Base-by-base conservation (phyloP, 2,888 invertebrate genomes). In the Thereva unica region DNA sequence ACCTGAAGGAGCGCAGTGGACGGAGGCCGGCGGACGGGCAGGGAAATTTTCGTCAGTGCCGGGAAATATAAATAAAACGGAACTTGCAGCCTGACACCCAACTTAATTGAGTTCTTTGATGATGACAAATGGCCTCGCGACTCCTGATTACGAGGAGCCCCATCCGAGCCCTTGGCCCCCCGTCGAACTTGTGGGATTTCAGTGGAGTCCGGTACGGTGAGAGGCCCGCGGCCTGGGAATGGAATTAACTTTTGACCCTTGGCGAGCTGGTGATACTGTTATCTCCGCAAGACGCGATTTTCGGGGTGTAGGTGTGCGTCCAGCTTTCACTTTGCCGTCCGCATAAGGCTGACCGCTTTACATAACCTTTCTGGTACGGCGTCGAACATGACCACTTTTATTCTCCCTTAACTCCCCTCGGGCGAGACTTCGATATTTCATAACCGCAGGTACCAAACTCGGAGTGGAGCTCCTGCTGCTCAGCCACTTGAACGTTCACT, bases 21-120 rank as follows among this genome's bases (percentile, higher is more conserved):
- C 7, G 42, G 44, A 34, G 53, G 5, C 42, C 23, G 34, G 2
- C 8, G 35, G 37, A 9, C 42, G 54, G 10, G 6, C 10, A 45
- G 23, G 34, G 35, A 53, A 64, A 64, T 37, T 64, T 64, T 54
- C 44, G 38, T 42, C 8, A 61, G 52, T 38, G 42, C 45, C 64
- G 64, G 53, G 64, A 53, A 53, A 64, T 64, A 64, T 55, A 64
- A 64, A 64, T 55, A 64, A 64, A 55, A 64, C 55, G 64, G 54
- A 64, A 64, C 64, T 55, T 53, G 47, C 53, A 45, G 47, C 54
- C 53, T 61, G 66, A 67, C 66, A 67, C 66, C 59, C 59, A 61
- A 54, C 44, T 67, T 67, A 67, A 67, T 67, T 67, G 59, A 54
- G 66, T 67, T 67, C 61, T 67, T 34, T 61, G 66, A 67, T 67